Conservation (phyloP, 2,888 invertebrate genomes). For the Apeira syringaria region DNA sequence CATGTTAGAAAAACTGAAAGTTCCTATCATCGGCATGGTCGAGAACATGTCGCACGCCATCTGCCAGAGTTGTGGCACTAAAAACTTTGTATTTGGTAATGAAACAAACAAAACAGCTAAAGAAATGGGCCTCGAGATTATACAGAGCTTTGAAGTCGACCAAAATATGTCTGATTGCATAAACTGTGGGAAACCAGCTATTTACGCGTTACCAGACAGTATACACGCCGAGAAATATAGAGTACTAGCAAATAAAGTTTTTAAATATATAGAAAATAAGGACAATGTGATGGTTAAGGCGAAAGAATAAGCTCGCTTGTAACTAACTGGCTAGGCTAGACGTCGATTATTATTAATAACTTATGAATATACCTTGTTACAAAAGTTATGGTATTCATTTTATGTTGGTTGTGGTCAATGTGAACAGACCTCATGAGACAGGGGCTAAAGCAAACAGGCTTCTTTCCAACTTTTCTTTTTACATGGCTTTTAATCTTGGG, state of each 20-base stretch:
- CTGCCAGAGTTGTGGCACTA: slow-evolving; percentile 90
- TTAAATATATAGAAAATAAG: slow-evolving; percentile 67
- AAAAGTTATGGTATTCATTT: not conserved
- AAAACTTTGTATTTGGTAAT: slow-evolving; percentile 89
- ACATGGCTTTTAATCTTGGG: no score
- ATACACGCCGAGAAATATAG: slow-evolving; percentile 74
- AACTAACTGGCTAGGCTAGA: no score
- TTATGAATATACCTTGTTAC: slow-evolving; percentile 11
- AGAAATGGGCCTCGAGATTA: slow-evolving; percentile 86
- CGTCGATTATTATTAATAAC: slow-evolving; percentile 32
- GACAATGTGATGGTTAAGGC: slow-evolving; percentile 53
- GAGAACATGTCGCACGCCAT: slow-evolving; percentile 94
- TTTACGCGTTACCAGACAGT: slow-evolving; percentile 86
- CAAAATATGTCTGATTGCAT: slow-evolving; percentile 86
- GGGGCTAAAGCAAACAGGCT: no score
- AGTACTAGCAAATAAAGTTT: slow-evolving; percentile 71
- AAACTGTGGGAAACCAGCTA: slow-evolving; percentile 90
- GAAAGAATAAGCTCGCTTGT: slow-evolving; percentile 49
- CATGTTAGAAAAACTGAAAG: slow-evolving; percentile 93
- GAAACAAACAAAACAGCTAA: slow-evolving; percentile 84
- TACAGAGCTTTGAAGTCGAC: slow-evolving; percentile 90
- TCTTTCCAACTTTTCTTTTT: no score
- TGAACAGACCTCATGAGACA: no score
- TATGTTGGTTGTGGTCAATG: no score
- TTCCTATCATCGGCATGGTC: slow-evolving; percentile 93